Evolutionary conservation across 2,888 invertebrate species (phyloP), one percentile per base, ranked within the genome.

Genomic region (Serrognathus titanus): DNA sequence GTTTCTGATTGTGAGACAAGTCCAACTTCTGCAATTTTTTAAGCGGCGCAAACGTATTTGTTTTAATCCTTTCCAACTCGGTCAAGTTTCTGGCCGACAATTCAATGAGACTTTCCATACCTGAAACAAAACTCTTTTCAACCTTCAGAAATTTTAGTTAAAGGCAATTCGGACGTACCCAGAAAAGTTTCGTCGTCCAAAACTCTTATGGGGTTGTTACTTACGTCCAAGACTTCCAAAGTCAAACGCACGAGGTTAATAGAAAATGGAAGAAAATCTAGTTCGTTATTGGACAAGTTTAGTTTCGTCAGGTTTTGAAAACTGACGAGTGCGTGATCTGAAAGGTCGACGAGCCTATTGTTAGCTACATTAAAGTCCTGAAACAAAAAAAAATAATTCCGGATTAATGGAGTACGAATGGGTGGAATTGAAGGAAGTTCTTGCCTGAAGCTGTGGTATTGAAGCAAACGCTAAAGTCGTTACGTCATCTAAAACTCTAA

Each of bases 51-150:
- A 78, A 78, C 6, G 74, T 63, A 51, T 74, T 72, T 0, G 73
- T 69, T 39, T 69, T 66, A 36, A 88, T 80, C 64, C 77, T 79
- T 54, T 79, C 80, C 58, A 88, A 72, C 63, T 79, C 75, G 4
- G 78, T 75, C 69, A 87, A 81, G 66, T 82, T 80, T 52, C 83
- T 85, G 5, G 87, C 82, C 69, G 86, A 85, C 43, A 88, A 71
- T 63, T 81, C 80, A 61, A 79, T 75, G 59, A 88, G 72, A 59
- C 79, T 79, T 40, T 76, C 74, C 66, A 87, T 71, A 43, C 83
- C 84, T 83, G 71, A 60, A 73, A 73, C 24, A 43, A 11, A 10
- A 10, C 31, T 52, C 31, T 31, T 11, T 48, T 41, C 11, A 53
- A 7, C 13, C 20, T 47, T 38, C 13, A 5, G n/a, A 43, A 43